Conservation (phyloP, 1,140 invertebrate species). For the Lepidurus packardi region DNA sequence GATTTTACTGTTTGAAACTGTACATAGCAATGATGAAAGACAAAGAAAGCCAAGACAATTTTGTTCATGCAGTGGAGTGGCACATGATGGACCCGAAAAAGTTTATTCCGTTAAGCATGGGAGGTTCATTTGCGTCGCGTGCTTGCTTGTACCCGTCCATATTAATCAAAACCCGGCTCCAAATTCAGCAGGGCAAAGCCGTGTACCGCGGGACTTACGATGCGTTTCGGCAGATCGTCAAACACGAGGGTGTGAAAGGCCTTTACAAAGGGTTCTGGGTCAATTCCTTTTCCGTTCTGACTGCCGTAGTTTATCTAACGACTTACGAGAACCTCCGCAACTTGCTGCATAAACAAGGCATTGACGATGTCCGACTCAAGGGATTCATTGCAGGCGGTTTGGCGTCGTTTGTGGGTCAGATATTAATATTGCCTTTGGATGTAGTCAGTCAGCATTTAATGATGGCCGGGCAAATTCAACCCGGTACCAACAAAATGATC, state of each 20-base stretch:
- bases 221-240: constrained; percentile 82
- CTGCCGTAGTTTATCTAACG: constrained; percentile 87
- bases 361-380: constrained; percentile 56
- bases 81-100: constrained; percentile 94
- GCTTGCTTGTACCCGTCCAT: constrained; percentile 90
- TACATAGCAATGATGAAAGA: neutral
- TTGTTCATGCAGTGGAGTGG: constrained; percentile 83
- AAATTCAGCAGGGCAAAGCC: constrained; percentile 75
- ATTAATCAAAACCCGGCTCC: constrained; percentile 92
- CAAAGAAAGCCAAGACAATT: neutral
- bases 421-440: constrained; percentile 92
- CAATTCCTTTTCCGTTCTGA: constrained; percentile 76
- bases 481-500: neutral
- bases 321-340: constrained; percentile 90
- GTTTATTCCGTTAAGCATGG: constrained; percentile 86
- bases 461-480: constrained; percentile 63
- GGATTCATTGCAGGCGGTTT: constrained; percentile 74
- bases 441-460: constrained; percentile 94
- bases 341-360: constrained; percentile 58
- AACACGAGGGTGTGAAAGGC: constrained; percentile 74
- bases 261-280: constrained; percentile 92
- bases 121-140: constrained; percentile 76
- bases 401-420: constrained; percentile 88
- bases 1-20: no score
- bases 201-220: constrained; percentile 75